phyloP scores from a whole-genome alignment of 2,888 invertebrate genomes.

The Melikaiella ostensackeni region DNA sequence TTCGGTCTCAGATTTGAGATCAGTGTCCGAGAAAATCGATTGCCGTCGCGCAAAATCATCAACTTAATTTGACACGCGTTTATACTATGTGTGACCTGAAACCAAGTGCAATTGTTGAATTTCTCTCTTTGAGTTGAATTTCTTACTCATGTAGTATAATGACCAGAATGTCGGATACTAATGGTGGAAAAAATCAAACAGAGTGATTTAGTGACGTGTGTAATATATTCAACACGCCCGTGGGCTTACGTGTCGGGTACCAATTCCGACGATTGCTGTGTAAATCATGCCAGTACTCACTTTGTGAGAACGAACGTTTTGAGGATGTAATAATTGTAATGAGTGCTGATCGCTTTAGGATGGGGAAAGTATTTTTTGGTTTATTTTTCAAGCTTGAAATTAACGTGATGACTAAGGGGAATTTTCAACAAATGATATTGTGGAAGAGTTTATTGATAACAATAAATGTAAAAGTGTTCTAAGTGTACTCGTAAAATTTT shows the following conservation, averaged over 20 bases:
- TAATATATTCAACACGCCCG: conserved; percentile 2
- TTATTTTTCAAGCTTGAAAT: background rate
- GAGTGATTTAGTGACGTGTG: conserved; percentile 27
- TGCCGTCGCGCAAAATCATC: background rate
- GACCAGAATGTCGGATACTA: background rate
- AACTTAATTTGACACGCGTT: background rate
- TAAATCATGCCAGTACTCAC: conserved; percentile 5
- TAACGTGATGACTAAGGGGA: conserved; percentile 1
- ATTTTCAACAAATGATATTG: background rate
- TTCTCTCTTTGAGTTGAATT: background rate
- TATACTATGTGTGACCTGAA: background rate
- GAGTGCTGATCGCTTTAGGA: background rate
- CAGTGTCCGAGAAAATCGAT: conserved; percentile 17
- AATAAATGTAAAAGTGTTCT: background rate
- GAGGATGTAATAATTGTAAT: conserved; percentile 1
- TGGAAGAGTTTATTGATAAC: background rate
- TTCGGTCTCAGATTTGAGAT: conserved; percentile 40
- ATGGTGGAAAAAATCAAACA: conserved; percentile 18
- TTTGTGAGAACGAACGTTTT: background rate
- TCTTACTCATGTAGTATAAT: background rate
- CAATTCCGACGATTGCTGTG: background rate
- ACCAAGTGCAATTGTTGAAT: background rate
- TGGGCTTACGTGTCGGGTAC: background rate
- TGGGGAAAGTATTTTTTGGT: background rate
- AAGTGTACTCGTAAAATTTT: background rate